Evolutionary conservation across 1,140 invertebrate genomes (phyloP).

Genomic region (Meloidogyne exigua): DNA sequence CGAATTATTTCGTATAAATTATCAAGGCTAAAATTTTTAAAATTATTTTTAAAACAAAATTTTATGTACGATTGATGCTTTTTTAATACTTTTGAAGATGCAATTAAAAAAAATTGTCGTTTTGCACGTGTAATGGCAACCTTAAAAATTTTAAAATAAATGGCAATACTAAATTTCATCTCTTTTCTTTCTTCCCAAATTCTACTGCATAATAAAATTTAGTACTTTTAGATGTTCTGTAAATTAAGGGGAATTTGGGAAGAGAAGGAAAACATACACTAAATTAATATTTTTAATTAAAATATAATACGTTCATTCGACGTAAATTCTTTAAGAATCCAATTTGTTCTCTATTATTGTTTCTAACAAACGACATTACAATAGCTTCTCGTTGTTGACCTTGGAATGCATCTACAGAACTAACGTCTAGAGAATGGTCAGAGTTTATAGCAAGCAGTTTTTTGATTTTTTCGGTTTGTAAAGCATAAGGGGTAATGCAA

Average conservation of each 20-base stretch:
- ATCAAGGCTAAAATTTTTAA: background rate
- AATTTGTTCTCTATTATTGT: conserved; percentile 30
- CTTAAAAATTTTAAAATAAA: conserved; percentile 5
- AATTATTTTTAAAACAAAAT: background rate
- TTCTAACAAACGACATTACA: conserved; percentile 54
- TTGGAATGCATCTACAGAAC: conserved; percentile 52
- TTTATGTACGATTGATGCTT: background rate
- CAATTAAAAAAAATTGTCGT: conserved; percentile 47
- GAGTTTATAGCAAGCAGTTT: background rate
- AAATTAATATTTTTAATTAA: background rate
- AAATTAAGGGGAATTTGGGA: too few species aligned
- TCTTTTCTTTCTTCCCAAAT: too few species aligned
- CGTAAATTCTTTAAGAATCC: conserved; percentile 44
- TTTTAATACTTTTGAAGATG: conserved; percentile 9
- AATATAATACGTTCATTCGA: conserved; percentile 41
- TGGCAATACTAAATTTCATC: background rate
- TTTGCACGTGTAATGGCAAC: conserved; percentile 49
- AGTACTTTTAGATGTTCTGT: too few species aligned
- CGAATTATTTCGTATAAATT: background rate
- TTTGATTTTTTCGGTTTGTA: conserved; percentile 30
- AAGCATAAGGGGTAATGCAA: conserved; percentile 33
- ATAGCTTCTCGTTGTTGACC: conserved; percentile 53
- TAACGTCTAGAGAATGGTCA: conserved; percentile 36
- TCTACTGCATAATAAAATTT: too few species aligned
- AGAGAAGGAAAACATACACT: too few species aligned